Conservation (phyloP, 2,113 vertebrate species). For the Proteles cristata region DNA sequence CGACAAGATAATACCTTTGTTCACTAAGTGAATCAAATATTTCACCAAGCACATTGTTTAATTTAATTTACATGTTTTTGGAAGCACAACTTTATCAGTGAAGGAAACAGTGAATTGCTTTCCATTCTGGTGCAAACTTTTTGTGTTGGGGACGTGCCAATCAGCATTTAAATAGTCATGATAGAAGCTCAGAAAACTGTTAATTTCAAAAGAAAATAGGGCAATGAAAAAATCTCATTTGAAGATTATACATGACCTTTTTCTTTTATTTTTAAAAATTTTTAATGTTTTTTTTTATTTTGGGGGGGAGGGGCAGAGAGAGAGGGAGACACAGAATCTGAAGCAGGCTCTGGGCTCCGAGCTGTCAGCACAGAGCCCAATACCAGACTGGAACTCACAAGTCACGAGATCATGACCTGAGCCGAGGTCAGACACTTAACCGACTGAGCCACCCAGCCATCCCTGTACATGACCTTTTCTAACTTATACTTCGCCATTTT, state of each 20-base stretch:
- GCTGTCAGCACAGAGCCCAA: too few species aligned
- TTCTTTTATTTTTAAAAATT: not conserved
- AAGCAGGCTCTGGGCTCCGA: too few species aligned
- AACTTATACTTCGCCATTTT: not conserved
- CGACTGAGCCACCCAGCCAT: too few species aligned
- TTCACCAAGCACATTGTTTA: not conserved
- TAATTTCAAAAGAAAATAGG: not conserved
- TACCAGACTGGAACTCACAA: too few species aligned
- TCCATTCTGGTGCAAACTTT: not conserved
- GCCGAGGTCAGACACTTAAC: too few species aligned
- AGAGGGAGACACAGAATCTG: too few species aligned
- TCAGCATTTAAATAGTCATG: not conserved
- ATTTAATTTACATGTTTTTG: not conserved
- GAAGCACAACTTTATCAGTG: not conserved
- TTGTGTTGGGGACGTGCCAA: not conserved
- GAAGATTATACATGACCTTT: not conserved
- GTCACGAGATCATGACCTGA: too few species aligned
- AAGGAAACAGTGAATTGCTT: not conserved
- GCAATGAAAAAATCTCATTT: not conserved
- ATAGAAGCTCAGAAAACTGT: not conserved
- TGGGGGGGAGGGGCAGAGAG: too few species aligned
- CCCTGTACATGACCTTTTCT: not conserved
- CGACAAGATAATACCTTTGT: not conserved
- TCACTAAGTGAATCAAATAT: not conserved
- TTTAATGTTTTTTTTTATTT: too few species aligned